Conservation (phyloP, 1,140 invertebrate genomes). For the Anastrepha obliqua region DNA sequence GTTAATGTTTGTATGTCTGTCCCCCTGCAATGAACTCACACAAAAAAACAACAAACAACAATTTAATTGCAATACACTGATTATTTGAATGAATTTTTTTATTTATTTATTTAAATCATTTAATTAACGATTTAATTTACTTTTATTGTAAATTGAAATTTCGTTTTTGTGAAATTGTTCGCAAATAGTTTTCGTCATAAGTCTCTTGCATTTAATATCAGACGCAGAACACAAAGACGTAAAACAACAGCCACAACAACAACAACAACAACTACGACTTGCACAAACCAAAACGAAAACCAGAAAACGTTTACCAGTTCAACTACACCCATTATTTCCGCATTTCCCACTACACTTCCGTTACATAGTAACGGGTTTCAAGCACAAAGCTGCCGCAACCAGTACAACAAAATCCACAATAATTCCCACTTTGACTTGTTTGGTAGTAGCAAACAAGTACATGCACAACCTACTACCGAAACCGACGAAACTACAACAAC, state of each 20-base stretch:
- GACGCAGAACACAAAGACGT: not conserved
- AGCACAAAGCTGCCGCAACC: conserved; percentile 39
- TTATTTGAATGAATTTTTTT: not conserved
- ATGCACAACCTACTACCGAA: not conserved
- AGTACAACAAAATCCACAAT: conserved; percentile 45
- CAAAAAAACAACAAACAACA: not conserved
- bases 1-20: not conserved
- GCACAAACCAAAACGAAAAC: not conserved
- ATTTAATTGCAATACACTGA: not conserved
- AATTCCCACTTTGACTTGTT: not conserved
- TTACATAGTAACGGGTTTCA: conserved; percentile 26
- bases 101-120: not conserved
- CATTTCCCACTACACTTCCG: conserved; percentile 26
- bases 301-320: not conserved
- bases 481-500: not conserved
- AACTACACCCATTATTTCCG: conserved; percentile 11
- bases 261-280: not conserved
- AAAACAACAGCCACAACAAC: not conserved
- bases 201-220: not conserved
- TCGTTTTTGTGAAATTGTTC: not conserved
- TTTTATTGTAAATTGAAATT: not conserved
- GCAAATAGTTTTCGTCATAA: conserved; percentile 25
- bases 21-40: too few species aligned
- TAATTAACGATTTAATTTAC: not conserved
- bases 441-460: not conserved